Conservation (phyloP, 53 echinoderm and acorn worm species). For the Stichopus horrens region DNA sequence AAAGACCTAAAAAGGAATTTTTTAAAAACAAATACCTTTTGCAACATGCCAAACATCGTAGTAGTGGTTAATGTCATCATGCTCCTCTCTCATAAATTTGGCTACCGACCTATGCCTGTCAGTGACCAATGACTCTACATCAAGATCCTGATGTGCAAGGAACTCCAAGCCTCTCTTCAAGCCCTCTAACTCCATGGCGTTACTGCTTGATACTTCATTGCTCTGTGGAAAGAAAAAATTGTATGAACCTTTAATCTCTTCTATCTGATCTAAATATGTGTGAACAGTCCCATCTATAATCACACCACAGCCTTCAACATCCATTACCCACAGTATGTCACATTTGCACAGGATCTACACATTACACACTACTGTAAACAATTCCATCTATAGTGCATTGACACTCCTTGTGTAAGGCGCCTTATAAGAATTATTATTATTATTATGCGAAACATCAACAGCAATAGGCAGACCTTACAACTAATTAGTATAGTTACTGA, state of each 20-base stretch:
- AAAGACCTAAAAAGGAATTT: not conserved
- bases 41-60: slow-evolving; percentile 71
- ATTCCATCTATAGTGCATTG: no score
- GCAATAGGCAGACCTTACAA: no score
- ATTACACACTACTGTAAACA: no score
- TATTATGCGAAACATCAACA: no score
- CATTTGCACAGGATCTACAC: no score
- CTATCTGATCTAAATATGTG: no score
- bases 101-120: slow-evolving; percentile 55
- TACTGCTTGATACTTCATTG: slow-evolving; percentile 57
- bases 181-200: slow-evolving; percentile 68
- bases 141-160: slow-evolving; percentile 2
- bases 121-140: slow-evolving; percentile 30
- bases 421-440: no score
- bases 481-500: no score
- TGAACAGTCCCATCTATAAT: no score
- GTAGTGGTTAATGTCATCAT: slow-evolving; percentile 46
- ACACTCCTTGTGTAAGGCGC: no score
- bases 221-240: slow-evolving; percentile 36
- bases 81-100: slow-evolving; percentile 49
- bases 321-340: no score
- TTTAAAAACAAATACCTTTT: slow-evolving; percentile 52
- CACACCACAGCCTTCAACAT: no score
- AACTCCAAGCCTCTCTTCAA: slow-evolving; percentile 31
- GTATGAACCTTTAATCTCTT: not conserved